These are phyloP conservation scores for Microcebus murinus DNA, from an alignment of 2,113 vertebrate species.

Conservation along the genomic window DNA sequence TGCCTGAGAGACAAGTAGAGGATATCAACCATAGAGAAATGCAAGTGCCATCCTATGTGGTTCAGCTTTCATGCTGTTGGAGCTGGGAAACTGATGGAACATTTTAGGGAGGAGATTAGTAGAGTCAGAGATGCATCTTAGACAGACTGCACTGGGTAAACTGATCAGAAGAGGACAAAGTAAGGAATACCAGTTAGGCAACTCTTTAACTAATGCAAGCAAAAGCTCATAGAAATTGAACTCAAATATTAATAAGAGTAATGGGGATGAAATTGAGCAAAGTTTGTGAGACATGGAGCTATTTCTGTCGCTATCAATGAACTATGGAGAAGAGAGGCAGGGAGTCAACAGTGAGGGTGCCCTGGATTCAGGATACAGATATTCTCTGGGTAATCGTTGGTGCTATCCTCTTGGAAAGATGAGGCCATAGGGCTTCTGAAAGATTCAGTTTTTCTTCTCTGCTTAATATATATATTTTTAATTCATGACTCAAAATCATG, in stretches of 20 bases:
- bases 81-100: background rate
- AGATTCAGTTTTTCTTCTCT: background rate
- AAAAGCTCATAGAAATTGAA: background rate
- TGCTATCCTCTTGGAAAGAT: background rate
- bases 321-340: background rate
- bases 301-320: background rate
- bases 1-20: background rate
- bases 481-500: background rate
- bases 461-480: background rate
- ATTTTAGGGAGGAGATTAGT: background rate
- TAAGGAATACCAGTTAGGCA: background rate
- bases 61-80: background rate
- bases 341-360: background rate
- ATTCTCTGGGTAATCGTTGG: background rate
- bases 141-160: background rate
- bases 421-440: background rate
- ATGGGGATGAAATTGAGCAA: background rate
- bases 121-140: background rate
- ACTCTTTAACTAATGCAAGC: background rate
- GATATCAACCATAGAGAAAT: background rate
- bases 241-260: background rate
- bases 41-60: background rate
- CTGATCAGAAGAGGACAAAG: background rate
- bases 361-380: background rate
- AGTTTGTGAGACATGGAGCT: rapidly evolving